Evolutionary conservation across 2,888 invertebrate genomes (phyloP).

Genomic region (Zhuqinia jingwanae): DNA sequence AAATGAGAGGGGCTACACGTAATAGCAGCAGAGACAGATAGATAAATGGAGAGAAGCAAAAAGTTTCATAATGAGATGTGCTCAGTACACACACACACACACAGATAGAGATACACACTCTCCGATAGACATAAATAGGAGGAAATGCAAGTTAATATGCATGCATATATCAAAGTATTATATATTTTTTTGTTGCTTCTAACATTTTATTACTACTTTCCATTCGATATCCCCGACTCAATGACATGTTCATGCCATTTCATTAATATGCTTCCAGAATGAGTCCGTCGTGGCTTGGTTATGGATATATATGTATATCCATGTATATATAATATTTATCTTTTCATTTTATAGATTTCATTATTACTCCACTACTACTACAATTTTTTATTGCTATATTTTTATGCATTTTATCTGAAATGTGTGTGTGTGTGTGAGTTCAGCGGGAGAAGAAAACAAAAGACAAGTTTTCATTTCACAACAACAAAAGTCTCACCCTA

Average conservation of each 20-base stretch:
- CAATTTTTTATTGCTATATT: too few species aligned
- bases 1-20: conserved; percentile 6
- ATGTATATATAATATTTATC: conserved; percentile 5
- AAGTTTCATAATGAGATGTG: conserved; percentile 69
- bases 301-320: too few species aligned
- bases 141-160: conserved; percentile 63
- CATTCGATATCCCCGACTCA: not conserved
- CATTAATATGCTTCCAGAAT: conserved; percentile 38
- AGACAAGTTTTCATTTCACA: conserved; percentile 54
- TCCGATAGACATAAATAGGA: not conserved
- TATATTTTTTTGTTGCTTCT: too few species aligned
- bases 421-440: conserved; percentile 7
- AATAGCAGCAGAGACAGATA: conserved; percentile 6
- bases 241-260: conserved; percentile 40
- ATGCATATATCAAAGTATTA: conserved; percentile 27
- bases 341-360: conserved; percentile 28
- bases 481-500: conserved; percentile 1
- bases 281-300: conserved; percentile 22
- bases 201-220: not conserved
- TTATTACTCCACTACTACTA: too few species aligned
- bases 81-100: conserved; percentile 5
- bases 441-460: conserved; percentile 41
- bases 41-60: conserved; percentile 53
- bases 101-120: too few species aligned
- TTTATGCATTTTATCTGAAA: conserved; percentile 55